These are phyloP conservation scores for Pheosia tremula DNA, from an alignment of 2,888 invertebrate species.

Conservation along the genomic window DNA sequence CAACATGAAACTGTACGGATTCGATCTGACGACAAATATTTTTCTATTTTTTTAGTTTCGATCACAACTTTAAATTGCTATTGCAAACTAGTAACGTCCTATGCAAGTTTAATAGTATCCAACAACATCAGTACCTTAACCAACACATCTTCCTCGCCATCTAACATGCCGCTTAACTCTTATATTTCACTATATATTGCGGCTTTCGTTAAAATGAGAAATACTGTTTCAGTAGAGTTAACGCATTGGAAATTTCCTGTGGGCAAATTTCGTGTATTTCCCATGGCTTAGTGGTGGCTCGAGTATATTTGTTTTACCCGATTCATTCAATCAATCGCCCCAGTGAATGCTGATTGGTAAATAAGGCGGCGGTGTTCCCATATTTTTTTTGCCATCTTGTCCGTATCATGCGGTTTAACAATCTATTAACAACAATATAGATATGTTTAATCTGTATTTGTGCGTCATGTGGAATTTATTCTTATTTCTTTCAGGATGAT, in stretches of 20 bases:
- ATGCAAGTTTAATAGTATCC: conserved; percentile 63
- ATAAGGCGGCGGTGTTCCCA: conserved; percentile 51
- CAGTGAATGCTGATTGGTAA: conserved; percentile 71
- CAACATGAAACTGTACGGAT: conserved; percentile 13
- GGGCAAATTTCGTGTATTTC: neutral
- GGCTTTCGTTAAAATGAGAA: neutral
- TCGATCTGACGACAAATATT: conserved; percentile 33
- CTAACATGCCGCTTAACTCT: neutral
- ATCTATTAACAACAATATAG: conserved; percentile 57
- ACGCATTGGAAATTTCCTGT: neutral
- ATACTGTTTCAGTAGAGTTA: neutral
- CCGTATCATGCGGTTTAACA: conserved; percentile 54
- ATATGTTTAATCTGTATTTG: conserved; percentile 18
- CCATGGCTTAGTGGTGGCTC: conserved; percentile 17
- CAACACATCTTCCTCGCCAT: conserved; percentile 1
- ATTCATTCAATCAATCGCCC: conserved; percentile 68
- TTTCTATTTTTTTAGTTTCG: conserved; percentile 54
- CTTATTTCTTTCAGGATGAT: neutral
- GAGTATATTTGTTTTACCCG: conserved; percentile 55
- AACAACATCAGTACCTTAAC: conserved; percentile 41
- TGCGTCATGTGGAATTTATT: neutral
- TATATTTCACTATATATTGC: conserved; percentile 1
- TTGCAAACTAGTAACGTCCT: conserved; percentile 54
- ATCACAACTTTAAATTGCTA: conserved; percentile 74
- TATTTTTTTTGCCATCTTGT: conserved; percentile 44